Percentiles rank a stretch among this genome's conserved stretches.
phyloP scores from a whole-genome alignment of 1,140 invertebrate genomes.

The Nebria ingens region DNA sequence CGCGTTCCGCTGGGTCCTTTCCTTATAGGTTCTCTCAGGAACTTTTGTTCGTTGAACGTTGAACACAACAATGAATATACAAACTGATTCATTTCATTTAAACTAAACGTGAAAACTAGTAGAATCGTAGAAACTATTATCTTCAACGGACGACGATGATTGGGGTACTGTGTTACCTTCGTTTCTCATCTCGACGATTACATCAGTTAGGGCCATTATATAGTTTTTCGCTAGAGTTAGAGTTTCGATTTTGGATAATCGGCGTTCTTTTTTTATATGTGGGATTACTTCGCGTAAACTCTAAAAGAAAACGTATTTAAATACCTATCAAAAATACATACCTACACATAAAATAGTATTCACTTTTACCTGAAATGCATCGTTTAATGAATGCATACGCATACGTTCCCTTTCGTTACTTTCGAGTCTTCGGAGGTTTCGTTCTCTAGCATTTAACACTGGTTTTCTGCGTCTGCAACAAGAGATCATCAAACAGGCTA shows the following conservation, averaged over 20 bases:
- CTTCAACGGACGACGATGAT: neutral
- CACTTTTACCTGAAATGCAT: constrained; percentile 64
- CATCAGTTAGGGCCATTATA: constrained; percentile 81
- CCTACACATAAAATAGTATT: no score
- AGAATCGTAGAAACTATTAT: neutral
- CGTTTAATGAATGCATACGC: constrained; percentile 82
- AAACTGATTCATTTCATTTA: no score
- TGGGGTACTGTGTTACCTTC: constrained; percentile 34
- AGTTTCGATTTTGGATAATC: constrained; percentile 80
- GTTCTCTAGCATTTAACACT: constrained; percentile 62
- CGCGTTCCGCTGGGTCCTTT: no score
- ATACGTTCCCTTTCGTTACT: constrained; percentile 80
- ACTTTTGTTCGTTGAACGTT: no score
- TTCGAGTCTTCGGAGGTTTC: constrained; percentile 70
- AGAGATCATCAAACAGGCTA: no score
- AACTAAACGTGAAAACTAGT: neutral
- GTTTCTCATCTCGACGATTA: constrained; percentile 70
- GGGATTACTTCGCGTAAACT: constrained; percentile 78
- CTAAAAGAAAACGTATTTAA: constrained; percentile 27
- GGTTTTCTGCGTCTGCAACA: constrained; percentile 49
- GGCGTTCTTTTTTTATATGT: constrained; percentile 73
- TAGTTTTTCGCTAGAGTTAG: constrained; percentile 81
- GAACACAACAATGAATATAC: no score
- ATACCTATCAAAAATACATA: no score
- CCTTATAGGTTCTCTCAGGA: no score